Conservation (phyloP, 2,888 invertebrate species). For the Drosophila subsilvestris region DNA sequence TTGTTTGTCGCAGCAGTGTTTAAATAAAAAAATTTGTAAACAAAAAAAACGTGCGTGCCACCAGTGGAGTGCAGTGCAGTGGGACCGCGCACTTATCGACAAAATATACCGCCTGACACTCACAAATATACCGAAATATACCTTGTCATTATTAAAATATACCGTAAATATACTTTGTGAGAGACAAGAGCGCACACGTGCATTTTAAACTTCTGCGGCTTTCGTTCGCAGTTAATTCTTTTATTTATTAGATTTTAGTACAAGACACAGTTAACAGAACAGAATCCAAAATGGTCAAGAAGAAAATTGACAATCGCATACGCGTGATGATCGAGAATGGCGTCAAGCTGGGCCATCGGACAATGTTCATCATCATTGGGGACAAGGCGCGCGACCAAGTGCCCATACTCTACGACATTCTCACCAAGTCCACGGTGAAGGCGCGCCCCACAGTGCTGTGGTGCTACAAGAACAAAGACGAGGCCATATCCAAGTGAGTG, state of each 20-base stretch:
- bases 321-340: slow-evolving; percentile 98
- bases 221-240: not conserved
- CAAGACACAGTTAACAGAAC: not conserved
- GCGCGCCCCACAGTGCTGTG: slow-evolving; percentile 97
- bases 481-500: slow-evolving; percentile 92
- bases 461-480: slow-evolving; percentile 98
- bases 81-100: no score
- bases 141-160: no score
- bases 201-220: slow-evolving; percentile 15
- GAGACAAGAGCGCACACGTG: slow-evolving; percentile 21
- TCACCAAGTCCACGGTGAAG: slow-evolving; percentile 96
- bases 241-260: slow-evolving; percentile 1
- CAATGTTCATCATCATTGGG: slow-evolving; percentile 97
- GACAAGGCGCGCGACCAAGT: slow-evolving; percentile 98
- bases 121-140: no score
- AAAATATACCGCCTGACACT: no score
- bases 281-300: slow-evolving; percentile 90
- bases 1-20: not conserved
- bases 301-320: slow-evolving; percentile 98
- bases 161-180: no score
- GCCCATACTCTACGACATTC: slow-evolving; percentile 98
- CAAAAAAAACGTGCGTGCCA: no score
- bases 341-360: slow-evolving; percentile 94
- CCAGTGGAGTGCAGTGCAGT: no score
- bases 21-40: not conserved